These are phyloP conservation scores for Anagyrus pseudococci DNA, from an alignment of 2,888 invertebrate genomes.

Conservation along the genomic window DNA sequence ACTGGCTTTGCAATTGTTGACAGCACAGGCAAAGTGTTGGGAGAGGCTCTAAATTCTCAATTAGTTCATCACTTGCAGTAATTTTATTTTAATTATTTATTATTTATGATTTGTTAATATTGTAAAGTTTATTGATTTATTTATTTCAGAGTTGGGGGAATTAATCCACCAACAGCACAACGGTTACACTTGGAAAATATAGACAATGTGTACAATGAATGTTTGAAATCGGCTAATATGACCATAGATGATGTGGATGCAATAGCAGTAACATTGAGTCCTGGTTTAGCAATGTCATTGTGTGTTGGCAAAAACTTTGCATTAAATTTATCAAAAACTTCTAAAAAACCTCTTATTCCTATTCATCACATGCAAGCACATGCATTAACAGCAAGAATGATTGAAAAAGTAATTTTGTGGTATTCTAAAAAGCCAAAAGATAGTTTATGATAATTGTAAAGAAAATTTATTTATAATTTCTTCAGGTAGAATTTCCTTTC, in stretches of 20 bases:
- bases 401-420: conserved; percentile 61
- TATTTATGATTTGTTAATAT: background rate
- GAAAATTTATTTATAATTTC: conserved; percentile 12
- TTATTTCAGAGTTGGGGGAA: conserved; percentile 77
- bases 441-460: background rate
- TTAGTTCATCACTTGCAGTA: conserved; percentile 77
- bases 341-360: conserved; percentile 85
- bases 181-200: conserved; percentile 83
- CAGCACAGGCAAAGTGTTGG: conserved; percentile 73
- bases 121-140: conserved; percentile 7
- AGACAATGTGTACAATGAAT: conserved; percentile 72
- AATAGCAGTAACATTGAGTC: conserved; percentile 90
- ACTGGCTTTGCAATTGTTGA: conserved; percentile 91
- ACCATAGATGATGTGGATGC: conserved; percentile 76
- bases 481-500: conserved; percentile 81
- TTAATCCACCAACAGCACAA: conserved; percentile 86
- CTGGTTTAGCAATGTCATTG: conserved; percentile 82
- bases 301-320: conserved; percentile 84
- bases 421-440: background rate
- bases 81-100: conserved; percentile 37
- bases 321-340: conserved; percentile 72
- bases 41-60: conserved; percentile 85
- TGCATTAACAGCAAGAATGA: conserved; percentile 86
- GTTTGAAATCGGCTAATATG: conserved; percentile 70
- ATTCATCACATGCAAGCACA: conserved; percentile 99